A percentile compares a stretch with the other conserved stretches of the same genome.
These are phyloP conservation scores for Nebria brevicollis DNA, from an alignment of 2,888 invertebrate species.

Conservation along the genomic window DNA sequence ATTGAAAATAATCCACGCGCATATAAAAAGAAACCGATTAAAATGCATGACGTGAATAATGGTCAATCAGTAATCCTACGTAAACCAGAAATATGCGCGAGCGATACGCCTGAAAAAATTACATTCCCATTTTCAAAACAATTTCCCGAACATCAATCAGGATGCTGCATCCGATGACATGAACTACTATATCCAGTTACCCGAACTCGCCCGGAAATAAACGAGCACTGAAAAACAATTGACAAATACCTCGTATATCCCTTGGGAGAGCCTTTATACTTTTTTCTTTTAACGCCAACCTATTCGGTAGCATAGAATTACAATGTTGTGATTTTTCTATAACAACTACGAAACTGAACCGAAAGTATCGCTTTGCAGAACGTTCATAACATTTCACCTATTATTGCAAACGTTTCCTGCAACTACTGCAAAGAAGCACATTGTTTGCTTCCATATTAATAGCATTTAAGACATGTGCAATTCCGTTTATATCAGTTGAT, in stretches of 20 bases:
- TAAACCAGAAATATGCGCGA: constrained; percentile 27
- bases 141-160: constrained; percentile 39
- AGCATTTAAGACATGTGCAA: too few relatives aligned
- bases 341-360: not conserved
- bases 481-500: too few relatives aligned
- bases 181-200: not conserved
- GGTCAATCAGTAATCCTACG: constrained; percentile 32
- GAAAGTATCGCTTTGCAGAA: too few relatives aligned
- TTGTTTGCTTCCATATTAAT: too few relatives aligned
- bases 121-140: constrained; percentile 41
- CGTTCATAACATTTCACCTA: too few relatives aligned
- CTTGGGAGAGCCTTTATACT: not conserved
- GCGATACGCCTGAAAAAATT: constrained; percentile 23
- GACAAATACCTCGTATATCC: not conserved
- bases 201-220: constrained; percentile 13
- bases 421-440: too few relatives aligned
- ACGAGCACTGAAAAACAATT: constrained; percentile 27
- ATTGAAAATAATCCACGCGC: constrained; percentile 25
- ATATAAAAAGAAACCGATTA: constrained; percentile 19
- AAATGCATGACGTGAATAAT: constrained; percentile 33
- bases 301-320: not conserved
- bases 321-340: not conserved
- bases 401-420: too few relatives aligned
- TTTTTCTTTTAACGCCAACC: not conserved
- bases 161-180: constrained; percentile 10